Conservation (phyloP, 2,888 invertebrate genomes). For the Icerya purchasi region DNA sequence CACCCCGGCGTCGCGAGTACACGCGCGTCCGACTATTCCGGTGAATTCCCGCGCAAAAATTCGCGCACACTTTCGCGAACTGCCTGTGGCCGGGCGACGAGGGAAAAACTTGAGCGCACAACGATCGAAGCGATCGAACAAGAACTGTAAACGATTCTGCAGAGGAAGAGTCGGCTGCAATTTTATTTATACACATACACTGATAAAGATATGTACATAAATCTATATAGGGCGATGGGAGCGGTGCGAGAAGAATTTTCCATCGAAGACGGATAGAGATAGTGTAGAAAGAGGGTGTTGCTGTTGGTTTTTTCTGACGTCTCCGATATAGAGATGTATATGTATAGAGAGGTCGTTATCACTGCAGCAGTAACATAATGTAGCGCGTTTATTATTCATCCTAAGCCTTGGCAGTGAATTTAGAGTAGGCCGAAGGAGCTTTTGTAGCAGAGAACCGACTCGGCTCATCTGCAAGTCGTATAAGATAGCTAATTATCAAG, state of each 20-base stretch:
- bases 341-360: no score
- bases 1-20: no score
- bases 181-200: conserved; percentile 5
- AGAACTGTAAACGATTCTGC: conserved; percentile 7
- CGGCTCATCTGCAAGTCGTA: conserved; percentile 14
- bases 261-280: no score
- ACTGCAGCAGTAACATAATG: no score
- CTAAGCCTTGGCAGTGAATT: conserved; percentile 3
- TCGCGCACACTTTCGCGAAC: no score
- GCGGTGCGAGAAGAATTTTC: conserved; percentile 7
- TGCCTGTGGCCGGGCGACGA: background rate
- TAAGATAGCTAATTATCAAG: conserved; percentile 60
- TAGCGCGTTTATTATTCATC: conserved; percentile 13
- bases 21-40: no score
- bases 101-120: background rate
- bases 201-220: no score
- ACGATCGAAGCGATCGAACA: conserved; percentile 2
- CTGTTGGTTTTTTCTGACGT: no score
- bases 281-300: no score
- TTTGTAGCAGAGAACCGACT: background rate
- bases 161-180: conserved; percentile 11
- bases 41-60: no score
- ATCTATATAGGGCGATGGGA: background rate
- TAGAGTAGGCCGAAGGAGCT: no score
- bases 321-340: no score